Evolutionary conservation across 1,140 invertebrate species (phyloP).

Genomic region (Mactra quadrangularis): DNA sequence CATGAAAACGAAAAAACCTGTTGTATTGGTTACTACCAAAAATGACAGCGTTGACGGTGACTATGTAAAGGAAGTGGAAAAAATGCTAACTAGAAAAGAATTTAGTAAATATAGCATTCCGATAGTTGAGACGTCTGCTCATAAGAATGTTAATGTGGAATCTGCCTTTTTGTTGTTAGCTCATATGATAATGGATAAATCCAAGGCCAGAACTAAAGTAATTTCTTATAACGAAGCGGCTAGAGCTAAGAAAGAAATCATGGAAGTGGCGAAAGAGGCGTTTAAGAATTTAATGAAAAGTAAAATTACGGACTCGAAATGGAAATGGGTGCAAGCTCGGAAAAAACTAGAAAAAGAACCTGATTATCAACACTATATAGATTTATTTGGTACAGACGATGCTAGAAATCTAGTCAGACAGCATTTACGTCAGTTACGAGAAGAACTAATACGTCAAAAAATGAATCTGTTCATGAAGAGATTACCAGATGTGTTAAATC

Average conservation of each 20-base stretch:
- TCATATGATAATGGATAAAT: constrained; percentile 95
- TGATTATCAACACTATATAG: constrained; percentile 95
- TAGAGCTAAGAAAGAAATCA: constrained; percentile 92
- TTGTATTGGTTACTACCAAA: constrained; percentile 98
- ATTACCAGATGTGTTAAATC: constrained; percentile 91
- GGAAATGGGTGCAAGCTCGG: constrained; percentile 93
- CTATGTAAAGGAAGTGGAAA: constrained; percentile 95
- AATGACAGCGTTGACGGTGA: constrained; percentile 96
- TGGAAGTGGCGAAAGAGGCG: constrained; percentile 87
- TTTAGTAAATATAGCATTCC: constrained; percentile 92
- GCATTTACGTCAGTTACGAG: constrained; percentile 93
- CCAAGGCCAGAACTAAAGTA: constrained; percentile 88
- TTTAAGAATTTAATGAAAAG: constrained; percentile 76
- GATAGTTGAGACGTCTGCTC: constrained; percentile 96
- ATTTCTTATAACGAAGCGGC: constrained; percentile 94
- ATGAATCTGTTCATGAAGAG: constrained; percentile 92
- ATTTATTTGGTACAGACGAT: constrained; percentile 94
- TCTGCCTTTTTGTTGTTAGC: constrained; percentile 95
- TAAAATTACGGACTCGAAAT: constrained; percentile 90
- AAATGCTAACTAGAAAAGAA: constrained; percentile 94
- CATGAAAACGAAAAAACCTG: constrained; percentile 92
- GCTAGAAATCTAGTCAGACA: constrained; percentile 92
- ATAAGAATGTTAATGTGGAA: constrained; percentile 98
- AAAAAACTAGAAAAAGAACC: constrained; percentile 94
- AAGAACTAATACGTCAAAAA: constrained; percentile 92